Evolutionary conservation across 2,113 vertebrate species (phyloP).

Genomic region (Elaphurus davidianus): DNA sequence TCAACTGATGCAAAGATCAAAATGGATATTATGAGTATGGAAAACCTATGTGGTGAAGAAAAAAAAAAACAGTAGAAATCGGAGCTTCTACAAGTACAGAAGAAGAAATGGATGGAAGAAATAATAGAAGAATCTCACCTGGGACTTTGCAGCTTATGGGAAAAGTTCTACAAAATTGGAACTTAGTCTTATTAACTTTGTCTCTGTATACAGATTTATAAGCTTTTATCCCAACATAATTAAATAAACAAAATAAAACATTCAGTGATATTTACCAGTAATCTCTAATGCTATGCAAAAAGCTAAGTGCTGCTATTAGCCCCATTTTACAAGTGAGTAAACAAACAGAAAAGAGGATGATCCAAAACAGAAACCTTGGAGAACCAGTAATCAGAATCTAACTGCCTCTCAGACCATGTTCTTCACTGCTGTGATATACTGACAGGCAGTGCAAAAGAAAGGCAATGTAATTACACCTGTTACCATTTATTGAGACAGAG

Average conservation of each 20-base stretch:
- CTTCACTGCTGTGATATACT: not conserved
- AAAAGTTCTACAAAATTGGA: not conserved
- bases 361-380: not conserved
- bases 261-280: not conserved
- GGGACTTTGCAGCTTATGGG: too few species aligned
- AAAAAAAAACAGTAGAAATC: not conserved
- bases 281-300: not conserved
- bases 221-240: not conserved
- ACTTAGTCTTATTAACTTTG: not conserved
- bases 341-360: not conserved
- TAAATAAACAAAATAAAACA: not conserved
- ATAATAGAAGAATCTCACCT: not conserved
- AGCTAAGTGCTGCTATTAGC: fast-evolving
- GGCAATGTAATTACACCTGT: not conserved
- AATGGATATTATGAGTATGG: not conserved
- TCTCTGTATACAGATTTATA: not conserved
- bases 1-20: not conserved
- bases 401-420: not conserved
- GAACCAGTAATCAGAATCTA: not conserved
- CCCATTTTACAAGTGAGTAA: not conserved
- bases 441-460: not conserved
- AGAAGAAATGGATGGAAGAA: not conserved
- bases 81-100: not conserved
- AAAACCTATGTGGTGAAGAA: not conserved
- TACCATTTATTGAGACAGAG: not conserved